Evolutionary conservation across 2,888 invertebrate genomes (phyloP), one percentile per base, ranked within the genome.

Genomic region (Anthophora plumipes): DNA sequence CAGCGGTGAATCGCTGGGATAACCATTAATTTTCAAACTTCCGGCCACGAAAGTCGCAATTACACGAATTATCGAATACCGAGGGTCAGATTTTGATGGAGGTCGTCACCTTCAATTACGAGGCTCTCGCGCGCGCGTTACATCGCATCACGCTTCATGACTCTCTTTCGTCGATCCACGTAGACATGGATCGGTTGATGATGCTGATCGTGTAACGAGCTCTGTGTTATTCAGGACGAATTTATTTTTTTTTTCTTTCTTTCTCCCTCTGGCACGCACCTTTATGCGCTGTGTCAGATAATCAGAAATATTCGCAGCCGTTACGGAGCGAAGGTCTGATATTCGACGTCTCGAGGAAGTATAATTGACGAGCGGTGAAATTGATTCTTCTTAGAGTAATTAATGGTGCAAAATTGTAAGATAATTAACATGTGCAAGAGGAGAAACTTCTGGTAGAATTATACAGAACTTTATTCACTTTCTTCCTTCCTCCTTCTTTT

Each of bases 11-110:
- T 88, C 82, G 68, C 71, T 66, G 77, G 73, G 68, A 82, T 79
- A 84, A 83, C 83, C 85, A 84, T 89, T 76, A 83, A 85, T 86
- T 85, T 80, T 55, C 57, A 67, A 69, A 79, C 77, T 88, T 89
- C 88, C 80, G 73, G 64, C 43, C 60, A 46, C 69, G 78, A 73
- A 80, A 80, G 61, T 80, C 41, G 71, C 83, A 80, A 85, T 84
- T 85, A 86, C 70, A 79, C 78, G 70, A 81, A 84, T 87, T 85
- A 81, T 84, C 86, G 86, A 84, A 69, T 55, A 41, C 48, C 60
- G 60, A 75, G 63, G 78, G 77, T 68, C 70, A 64, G 50, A 59
- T 59, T 77, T 70, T 79, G 78, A 73, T 61, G 50, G 70, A 60
- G 84, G 69, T 75, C 81, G 52, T 37, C 72, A 69, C 57, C 63